Evolutionary conservation across 2,113 vertebrate species (phyloP), one percentile per base, ranked within the genome.

Genomic region (Thalassarche chlororhynchos): DNA sequence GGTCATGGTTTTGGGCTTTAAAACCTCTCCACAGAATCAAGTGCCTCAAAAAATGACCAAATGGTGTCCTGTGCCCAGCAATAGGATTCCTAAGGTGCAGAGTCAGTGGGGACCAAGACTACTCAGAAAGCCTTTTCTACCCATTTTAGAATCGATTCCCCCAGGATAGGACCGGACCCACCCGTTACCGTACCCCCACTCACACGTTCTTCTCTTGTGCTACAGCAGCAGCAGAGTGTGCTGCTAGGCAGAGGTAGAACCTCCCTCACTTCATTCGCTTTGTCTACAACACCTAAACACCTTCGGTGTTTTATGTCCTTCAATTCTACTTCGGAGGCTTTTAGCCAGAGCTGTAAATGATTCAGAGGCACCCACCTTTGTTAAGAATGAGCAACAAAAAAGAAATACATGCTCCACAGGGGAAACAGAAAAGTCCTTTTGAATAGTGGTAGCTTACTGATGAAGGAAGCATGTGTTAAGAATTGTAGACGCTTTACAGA

Each of bases 1-100:
- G 14, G 38, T 24, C 13, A 15, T 7, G 15, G 3, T 42, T 90
- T 79, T 40, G 11, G 52, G 25, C 20, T 84, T 81, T 44, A 46
- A 68, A 91, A 70, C 23, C 18, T 68, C 49, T 92, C 80, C 28
- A 13, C 3, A 57, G 42, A 88, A 82, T 51, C 34, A 84, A 71
- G 20, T 7, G 12, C 32, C 29, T 58, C 31, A 62, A 62, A 74
- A 86, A 61, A 32, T 1, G 8, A n/a, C 20, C 6, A 97, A 98
- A 98, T 62, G 72, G 98, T 97, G 97, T 98, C 82, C 95, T 60
- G 17, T 60, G 84, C n/a, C 68, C 96, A 98, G 98, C 97, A 98
- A 98, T 51, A 97, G 98, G 97, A 99, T 98, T 98, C 98, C 98
- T 72, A 61, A 97, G 96, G 96, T 97, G 96, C 97, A 91, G 66